Conservation (phyloP, 2,797 vertebrate species). For the Botia almorhae region DNA sequence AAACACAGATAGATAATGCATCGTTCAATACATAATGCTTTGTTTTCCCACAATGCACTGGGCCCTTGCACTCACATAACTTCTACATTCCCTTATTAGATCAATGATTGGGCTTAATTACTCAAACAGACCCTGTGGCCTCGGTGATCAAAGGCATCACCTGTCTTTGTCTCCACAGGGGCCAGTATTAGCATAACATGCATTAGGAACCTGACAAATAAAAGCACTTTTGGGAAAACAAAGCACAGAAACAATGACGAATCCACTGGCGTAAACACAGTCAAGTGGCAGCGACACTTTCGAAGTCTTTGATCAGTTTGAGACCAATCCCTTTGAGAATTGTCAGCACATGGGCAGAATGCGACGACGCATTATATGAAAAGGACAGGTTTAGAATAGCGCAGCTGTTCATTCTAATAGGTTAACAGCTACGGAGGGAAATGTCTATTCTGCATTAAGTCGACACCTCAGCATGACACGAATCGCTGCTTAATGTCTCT, state of each 20-base stretch:
- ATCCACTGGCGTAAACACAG: conserved; percentile 8
- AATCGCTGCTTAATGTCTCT: conserved; percentile 11
- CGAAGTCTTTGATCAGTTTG: conserved; percentile 3
- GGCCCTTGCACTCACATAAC: conserved; percentile 28
- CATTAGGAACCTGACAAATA: conserved; percentile 32
- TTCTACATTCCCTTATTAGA: conserved; percentile 57
- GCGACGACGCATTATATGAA: not conserved
- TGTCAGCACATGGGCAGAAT: not conserved
- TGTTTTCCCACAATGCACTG: conserved; percentile 22
- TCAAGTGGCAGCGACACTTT: not conserved
- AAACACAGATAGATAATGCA: not conserved
- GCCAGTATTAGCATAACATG: conserved; percentile 32
- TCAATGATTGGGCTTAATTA: conserved; percentile 60
- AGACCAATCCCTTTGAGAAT: not conserved
- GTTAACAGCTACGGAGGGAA: conserved; percentile 10
- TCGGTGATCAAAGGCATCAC: conserved; percentile 33
- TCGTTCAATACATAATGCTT: not conserved
- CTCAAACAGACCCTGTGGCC: conserved; percentile 47
- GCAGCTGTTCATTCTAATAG: conserved; percentile 6
- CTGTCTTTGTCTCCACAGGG: conserved; percentile 26
- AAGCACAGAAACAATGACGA: conserved; percentile 4
- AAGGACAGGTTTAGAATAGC: not conserved
- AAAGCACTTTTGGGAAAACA: conserved; percentile 39
- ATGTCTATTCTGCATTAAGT: not conserved
- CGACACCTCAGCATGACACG: not conserved